These are phyloP conservation scores for Spodoptera exigua DNA, from an alignment of 2,888 invertebrate genomes.

Conservation along the genomic window DNA sequence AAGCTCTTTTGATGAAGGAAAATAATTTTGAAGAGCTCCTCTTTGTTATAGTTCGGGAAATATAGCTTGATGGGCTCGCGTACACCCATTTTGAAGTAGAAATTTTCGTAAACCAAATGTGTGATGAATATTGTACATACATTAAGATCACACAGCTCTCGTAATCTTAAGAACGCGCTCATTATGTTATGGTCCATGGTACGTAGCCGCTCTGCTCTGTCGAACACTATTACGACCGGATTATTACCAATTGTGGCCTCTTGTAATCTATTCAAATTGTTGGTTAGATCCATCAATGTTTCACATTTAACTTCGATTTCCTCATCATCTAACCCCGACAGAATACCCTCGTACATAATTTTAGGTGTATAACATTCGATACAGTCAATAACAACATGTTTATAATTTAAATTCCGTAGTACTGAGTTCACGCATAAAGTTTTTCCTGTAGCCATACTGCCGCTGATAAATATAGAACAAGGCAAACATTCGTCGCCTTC, in stretches of 20 bases:
- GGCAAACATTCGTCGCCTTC: constrained; percentile 90
- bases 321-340: constrained; percentile 89
- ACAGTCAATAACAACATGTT: constrained; percentile 92
- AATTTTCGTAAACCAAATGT: constrained; percentile 95
- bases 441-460: constrained; percentile 96
- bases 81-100: constrained; percentile 91
- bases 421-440: constrained; percentile 91
- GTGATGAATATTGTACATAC: constrained; percentile 94
- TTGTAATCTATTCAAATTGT: constrained; percentile 78
- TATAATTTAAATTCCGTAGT: constrained; percentile 89
- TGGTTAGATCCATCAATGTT: constrained; percentile 91
- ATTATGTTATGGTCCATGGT: constrained; percentile 93
- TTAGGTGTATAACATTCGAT: constrained; percentile 94
- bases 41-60: constrained; percentile 95
- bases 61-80: constrained; percentile 92
- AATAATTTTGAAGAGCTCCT: constrained; percentile 89
- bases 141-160: constrained; percentile 92
- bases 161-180: constrained; percentile 92
- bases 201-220: constrained; percentile 94
- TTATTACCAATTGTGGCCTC: constrained; percentile 66
- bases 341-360: constrained; percentile 93
- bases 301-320: constrained; percentile 90
- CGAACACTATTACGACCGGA: constrained; percentile 92
- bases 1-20: constrained; percentile 77
- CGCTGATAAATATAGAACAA: constrained; percentile 93